Base-by-base conservation (phyloP, 2,797 vertebrate genomes). In the Lepus oiostolus region DNA sequence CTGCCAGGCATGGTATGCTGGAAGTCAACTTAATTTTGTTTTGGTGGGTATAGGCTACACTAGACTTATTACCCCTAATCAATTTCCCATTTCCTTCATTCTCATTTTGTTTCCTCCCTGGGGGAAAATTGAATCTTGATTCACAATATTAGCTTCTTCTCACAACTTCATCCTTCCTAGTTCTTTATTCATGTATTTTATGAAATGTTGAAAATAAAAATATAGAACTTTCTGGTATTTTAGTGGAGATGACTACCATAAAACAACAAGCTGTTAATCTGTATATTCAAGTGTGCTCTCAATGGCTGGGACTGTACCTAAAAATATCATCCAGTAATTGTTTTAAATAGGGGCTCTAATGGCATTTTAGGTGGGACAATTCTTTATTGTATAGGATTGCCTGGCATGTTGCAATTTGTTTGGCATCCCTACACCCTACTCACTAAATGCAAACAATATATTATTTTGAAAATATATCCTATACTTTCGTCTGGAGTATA, bases 191-290 rank as follows among this genome's bases (percentile, higher is more conserved):
- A 24, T 63, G 0, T 72, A 14, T 63, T 74, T 87, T 93, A 84
- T 38, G 17, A 28, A 71, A 80, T 58, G 65, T 58, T 72, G 62
- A 93, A 93, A 93, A 81, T 85, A 74, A 94, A 88, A 52, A 6
- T 54, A 86, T 6, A 90, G 24, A 82, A 63, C 28, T 92, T 80
- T 70, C 30, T 75, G 62, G 68, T 2, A 65, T 8, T 1, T 88
- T 85, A 80, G 65, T 32, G 26, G 19, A 80, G 35, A 54, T 28
- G 12, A 70, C 62, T 65, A 71, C 19, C 14, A 17, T 82, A 70
- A 91, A 63, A 35, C 24, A 83, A 71, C 30, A 83, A 76, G 19
- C 70, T 93, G 52, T 47, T 93, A 81, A 75, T 90, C 2, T 68
- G 4, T 71, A 28, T 82, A 62, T 10, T 90, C 65, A 8, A 50